Conservation (phyloP, 2,888 invertebrate genomes). For the Muscina levida region DNA sequence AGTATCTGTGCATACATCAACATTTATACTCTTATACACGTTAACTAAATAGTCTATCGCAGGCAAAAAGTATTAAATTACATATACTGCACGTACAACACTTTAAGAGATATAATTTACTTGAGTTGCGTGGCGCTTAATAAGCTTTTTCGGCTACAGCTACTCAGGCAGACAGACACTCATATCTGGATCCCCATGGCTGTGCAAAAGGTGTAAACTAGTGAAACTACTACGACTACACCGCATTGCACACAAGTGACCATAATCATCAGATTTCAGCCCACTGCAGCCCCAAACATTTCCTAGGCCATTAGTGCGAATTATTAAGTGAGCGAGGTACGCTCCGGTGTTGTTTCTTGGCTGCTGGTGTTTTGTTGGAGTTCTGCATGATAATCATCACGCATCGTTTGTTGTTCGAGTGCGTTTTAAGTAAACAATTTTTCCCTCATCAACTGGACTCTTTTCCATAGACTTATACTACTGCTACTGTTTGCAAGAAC, state of each 20-base stretch:
- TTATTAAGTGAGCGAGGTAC: neutral
- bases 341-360: neutral
- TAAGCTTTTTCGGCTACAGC: too few relatives aligned
- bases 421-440: slow-evolving; percentile 38
- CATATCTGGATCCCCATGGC: too few relatives aligned
- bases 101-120: too few relatives aligned
- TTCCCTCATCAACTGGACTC: slow-evolving; percentile 9
- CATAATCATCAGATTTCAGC: slow-evolving; percentile 21
- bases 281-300: neutral
- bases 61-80: too few relatives aligned
- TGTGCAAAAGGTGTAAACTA: slow-evolving; percentile 21
- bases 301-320: neutral
- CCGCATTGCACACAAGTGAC: neutral
- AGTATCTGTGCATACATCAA: too few relatives aligned
- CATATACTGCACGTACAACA: too few relatives aligned
- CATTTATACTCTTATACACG: too few relatives aligned
- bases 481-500: too few relatives aligned
- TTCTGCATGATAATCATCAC: slow-evolving; percentile 46
- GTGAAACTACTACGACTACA: slow-evolving; percentile 17
- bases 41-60: too few relatives aligned
- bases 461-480: neutral
- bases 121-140: too few relatives aligned
- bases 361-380: slow-evolving; percentile 2
- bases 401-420: slow-evolving; percentile 38
- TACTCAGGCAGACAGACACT: too few relatives aligned